phyloP scores from a whole-genome alignment of 2,797 vertebrate genomes.

The Diplodus puntazzo region DNA sequence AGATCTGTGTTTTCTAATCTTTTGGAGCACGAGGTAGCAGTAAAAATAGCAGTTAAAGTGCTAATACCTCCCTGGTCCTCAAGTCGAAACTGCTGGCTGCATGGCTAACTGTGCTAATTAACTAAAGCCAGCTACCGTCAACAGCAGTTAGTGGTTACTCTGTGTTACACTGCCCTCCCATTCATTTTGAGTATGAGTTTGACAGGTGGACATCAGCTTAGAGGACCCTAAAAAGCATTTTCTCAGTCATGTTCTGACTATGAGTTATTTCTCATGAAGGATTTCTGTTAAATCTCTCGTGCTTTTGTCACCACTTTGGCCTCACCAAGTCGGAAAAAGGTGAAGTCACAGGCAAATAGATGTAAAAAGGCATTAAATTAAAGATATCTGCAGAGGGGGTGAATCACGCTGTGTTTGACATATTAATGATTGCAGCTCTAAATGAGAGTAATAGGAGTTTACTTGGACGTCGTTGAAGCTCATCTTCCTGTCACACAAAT shows the following conservation, averaged over 20 bases:
- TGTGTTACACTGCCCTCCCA: too few relatives aligned
- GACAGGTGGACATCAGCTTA: too few relatives aligned
- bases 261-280: not conserved
- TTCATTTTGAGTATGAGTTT: too few relatives aligned
- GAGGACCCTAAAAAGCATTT: not conserved
- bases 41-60: too few relatives aligned
- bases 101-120: not conserved
- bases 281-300: not conserved
- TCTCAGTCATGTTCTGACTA: not conserved
- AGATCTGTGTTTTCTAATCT: not conserved
- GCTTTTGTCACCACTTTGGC: not conserved
- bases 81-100: too few relatives aligned
- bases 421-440: not conserved
- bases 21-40: not conserved
- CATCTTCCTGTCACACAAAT: conserved; percentile 48
- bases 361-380: not conserved
- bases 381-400: not conserved
- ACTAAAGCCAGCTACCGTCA: not conserved
- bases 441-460: not conserved
- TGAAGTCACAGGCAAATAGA: not conserved
- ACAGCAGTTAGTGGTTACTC: too few relatives aligned
- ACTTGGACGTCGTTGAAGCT: not conserved
- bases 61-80: too few relatives aligned
- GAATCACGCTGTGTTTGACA: not conserved
- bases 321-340: too few relatives aligned